Conservation (phyloP, 2,888 invertebrate genomes). For the Epinotia brunnichana region DNA sequence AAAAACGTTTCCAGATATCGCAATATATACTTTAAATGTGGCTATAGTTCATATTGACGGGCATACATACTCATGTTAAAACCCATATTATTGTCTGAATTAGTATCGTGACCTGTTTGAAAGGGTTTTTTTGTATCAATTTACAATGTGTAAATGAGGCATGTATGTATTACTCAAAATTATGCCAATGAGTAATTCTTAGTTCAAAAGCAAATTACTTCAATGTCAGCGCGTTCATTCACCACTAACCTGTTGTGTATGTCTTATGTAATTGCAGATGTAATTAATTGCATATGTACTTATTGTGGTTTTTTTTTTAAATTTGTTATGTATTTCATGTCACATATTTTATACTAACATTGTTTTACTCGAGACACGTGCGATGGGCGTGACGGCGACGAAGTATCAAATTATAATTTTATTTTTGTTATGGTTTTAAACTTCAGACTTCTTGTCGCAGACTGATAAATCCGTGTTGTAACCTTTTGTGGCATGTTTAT, state of each 20-base stretch:
- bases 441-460: conserved; percentile 15
- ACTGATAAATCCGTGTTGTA: conserved; percentile 23
- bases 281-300: neutral
- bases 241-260: neutral
- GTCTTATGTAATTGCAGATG: neutral
- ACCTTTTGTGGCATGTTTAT: conserved; percentile 11
- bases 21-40: neutral
- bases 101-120: neutral
- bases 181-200: neutral
- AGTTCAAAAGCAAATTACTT: conserved; percentile 11
- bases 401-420: neutral
- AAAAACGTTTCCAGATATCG: conserved; percentile 16
- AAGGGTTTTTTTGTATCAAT: neutral
- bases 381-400: neutral
- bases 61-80: neutral
- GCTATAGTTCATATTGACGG: neutral
- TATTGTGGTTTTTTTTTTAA: neutral
- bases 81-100: neutral
- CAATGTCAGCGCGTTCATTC: neutral
- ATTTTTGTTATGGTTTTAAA: conserved; percentile 5
- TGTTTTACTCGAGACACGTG: neutral
- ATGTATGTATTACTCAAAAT: conserved; percentile 1
- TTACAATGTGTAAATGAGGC: conserved; percentile 5
- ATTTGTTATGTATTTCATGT: neutral
- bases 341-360: neutral